Conservation (phyloP, 2,113 vertebrate genomes). For the Acanthisitta chloris region DNA sequence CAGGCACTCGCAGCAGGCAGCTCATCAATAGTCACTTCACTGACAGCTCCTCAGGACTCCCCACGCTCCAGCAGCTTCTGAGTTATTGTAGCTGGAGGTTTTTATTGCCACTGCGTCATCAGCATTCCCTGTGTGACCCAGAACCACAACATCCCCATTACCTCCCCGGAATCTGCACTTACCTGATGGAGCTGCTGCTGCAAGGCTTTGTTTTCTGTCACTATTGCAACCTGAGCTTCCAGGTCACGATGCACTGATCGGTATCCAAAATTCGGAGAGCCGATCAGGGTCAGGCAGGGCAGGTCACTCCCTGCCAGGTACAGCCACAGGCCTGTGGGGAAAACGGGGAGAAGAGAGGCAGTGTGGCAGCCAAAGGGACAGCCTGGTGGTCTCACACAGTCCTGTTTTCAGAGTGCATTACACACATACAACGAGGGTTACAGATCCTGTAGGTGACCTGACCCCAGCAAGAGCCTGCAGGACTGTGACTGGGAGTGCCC, state of each 20-base stretch:
- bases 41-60: constrained; percentile 1
- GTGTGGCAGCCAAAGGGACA: background rate
- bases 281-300: constrained; percentile 94
- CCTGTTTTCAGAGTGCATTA: background rate
- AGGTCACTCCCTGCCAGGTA: constrained; percentile 86
- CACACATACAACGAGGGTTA: accelerated
- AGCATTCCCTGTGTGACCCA: background rate
- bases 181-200: constrained; percentile 92
- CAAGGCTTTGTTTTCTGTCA: constrained; percentile 87
- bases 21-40: constrained; percentile 57
- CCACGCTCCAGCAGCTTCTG: background rate
- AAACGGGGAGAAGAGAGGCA: constrained; percentile 17
- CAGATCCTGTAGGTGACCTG: background rate
- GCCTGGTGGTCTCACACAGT: background rate
- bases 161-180: background rate
- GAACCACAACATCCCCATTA: background rate
- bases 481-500: background rate
- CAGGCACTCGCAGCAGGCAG: constrained; percentile 5
- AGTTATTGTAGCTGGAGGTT: background rate
- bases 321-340: constrained; percentile 90
- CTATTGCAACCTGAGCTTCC: constrained; percentile 94
- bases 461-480: background rate
- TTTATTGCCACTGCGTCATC: background rate
- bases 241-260: constrained; percentile 95
- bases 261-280: constrained; percentile 97